These are phyloP conservation scores for Temnothorax ravouxi DNA, from an alignment of 2,888 invertebrate species.

Conservation along the genomic window DNA sequence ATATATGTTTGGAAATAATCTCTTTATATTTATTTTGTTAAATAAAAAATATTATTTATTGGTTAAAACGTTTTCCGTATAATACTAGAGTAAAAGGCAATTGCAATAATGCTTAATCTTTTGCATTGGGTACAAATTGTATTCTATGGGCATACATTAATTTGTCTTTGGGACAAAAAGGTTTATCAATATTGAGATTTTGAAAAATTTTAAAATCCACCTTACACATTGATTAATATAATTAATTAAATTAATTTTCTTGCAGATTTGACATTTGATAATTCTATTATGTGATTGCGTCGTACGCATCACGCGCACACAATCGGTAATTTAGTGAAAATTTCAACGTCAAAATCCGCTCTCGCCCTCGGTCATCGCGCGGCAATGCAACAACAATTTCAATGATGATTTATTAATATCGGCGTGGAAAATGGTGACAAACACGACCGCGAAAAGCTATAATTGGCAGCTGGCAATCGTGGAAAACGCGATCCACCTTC, in stretches of 20 bases:
- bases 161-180: background rate
- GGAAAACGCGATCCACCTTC: slow-evolving; percentile 57
- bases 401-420: slow-evolving; percentile 58
- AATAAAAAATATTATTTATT: background rate
- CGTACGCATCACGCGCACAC: slow-evolving; percentile 37
- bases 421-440: slow-evolving; percentile 48
- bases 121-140: background rate
- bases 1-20: background rate
- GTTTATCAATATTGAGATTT: background rate
- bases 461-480: slow-evolving; percentile 57
- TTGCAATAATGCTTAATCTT: background rate
- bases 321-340: slow-evolving; percentile 51
- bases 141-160: background rate
- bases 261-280: slow-evolving; percentile 36
- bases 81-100: background rate
- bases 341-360: slow-evolving; percentile 51
- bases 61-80: background rate
- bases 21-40: background rate
- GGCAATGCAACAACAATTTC: slow-evolving; percentile 57
- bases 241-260: slow-evolving; percentile 33
- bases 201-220: background rate
- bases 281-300: slow-evolving; percentile 46
- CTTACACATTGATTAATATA: slow-evolving; percentile 23
- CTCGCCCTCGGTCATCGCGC: slow-evolving; percentile 32
- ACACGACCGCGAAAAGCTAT: slow-evolving; percentile 54